Conservation (phyloP, 1,140 invertebrate genomes). For the Bombus turneri region DNA sequence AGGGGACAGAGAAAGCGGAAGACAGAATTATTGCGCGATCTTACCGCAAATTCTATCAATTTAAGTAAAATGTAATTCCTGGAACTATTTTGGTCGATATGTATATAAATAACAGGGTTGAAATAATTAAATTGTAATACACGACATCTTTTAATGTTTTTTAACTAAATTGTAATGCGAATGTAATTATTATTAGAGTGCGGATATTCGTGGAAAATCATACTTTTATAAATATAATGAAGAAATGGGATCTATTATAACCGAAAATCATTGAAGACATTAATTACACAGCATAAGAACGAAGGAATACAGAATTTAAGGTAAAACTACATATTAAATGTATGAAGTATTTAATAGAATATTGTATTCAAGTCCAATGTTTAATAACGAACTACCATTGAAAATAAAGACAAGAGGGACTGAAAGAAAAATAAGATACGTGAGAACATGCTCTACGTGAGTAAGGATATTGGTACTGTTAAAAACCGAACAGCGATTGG, state of each 20-base stretch:
- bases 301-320: too few relatives aligned
- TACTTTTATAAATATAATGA: too few relatives aligned
- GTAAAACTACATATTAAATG: too few relatives aligned
- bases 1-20: constrained; percentile 33
- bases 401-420: neutral
- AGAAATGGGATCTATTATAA: too few relatives aligned
- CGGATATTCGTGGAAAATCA: too few relatives aligned
- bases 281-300: too few relatives aligned
- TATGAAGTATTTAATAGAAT: too few relatives aligned
- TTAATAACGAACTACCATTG: too few relatives aligned
- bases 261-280: too few relatives aligned
- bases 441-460: neutral
- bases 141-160: neutral
- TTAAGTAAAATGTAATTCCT: neutral
- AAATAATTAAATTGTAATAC: neutral
- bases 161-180: neutral
- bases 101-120: neutral
- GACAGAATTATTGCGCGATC: neutral
- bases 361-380: too few relatives aligned
- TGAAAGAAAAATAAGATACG: neutral
- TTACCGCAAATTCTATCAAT: neutral
- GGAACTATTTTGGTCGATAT: neutral
- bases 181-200: neutral
- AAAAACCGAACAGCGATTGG: neutral
- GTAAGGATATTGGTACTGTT: neutral